A percentile compares a stretch with the other conserved stretches of the same genome.
Evolutionary conservation across 2,113 vertebrate species (phyloP).

Genomic region (Nerophis lumbriciformis): DNA sequence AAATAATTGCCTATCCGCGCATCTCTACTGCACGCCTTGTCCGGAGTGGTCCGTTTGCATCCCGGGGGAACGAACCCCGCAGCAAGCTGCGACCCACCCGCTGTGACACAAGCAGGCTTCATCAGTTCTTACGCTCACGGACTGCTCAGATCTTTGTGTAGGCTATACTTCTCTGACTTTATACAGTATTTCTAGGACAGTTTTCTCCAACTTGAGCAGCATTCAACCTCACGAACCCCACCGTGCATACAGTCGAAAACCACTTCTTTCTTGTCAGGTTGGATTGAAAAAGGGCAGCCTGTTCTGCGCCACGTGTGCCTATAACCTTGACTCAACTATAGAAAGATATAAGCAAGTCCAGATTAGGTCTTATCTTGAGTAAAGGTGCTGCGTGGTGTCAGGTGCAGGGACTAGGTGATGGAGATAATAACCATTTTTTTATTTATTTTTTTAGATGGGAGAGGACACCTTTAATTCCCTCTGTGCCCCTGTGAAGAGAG

Average conservation of each 20-base stretch:
- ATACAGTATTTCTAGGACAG: too few species aligned
- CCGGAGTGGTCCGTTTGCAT: too few species aligned
- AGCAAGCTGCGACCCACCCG: too few species aligned
- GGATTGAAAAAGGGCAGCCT: slow-evolving; percentile 33
- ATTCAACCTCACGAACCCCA: slow-evolving; percentile 1
- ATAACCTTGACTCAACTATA: slow-evolving; percentile 68
- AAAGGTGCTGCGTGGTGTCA: slow-evolving; percentile 62
- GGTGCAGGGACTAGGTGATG: slow-evolving; percentile 55
- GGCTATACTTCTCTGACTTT: too few species aligned
- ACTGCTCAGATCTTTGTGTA: too few species aligned
- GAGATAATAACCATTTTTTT: slow-evolving; percentile 65
- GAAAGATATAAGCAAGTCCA: slow-evolving; percentile 67
- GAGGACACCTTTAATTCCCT: slow-evolving; percentile 68
- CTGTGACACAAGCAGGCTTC: too few species aligned
- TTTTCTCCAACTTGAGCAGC: too few species aligned
- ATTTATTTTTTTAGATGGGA: slow-evolving; percentile 36
- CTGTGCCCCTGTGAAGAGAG: slow-evolving; percentile 53
- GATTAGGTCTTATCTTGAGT: slow-evolving; percentile 74
- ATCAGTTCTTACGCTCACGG: too few species aligned
- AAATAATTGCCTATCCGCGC: too few species aligned
- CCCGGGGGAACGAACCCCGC: too few species aligned
- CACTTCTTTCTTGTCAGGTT: slow-evolving; percentile 17
- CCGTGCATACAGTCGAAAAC: slow-evolving; percentile 11
- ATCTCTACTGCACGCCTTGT: too few species aligned
- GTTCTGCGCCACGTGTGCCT: slow-evolving; percentile 35